These are phyloP conservation scores for Perdix hodgsoniae DNA, from an alignment of 2,797 vertebrate genomes.

Conservation along the genomic window DNA sequence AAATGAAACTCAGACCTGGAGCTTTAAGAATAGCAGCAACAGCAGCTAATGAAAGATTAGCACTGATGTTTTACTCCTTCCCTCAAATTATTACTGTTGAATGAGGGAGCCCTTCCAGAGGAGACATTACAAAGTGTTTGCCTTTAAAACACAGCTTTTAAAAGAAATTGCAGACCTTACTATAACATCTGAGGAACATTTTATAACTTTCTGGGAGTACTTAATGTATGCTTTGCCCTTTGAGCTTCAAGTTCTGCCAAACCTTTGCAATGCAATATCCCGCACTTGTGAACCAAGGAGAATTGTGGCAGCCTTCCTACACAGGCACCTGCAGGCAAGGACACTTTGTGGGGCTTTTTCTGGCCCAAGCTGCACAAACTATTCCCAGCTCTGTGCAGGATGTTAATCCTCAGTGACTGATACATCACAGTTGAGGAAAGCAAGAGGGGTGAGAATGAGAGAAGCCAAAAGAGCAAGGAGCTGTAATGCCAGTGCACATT, in stretches of 20 bases:
- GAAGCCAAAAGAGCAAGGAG: neutral
- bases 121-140: neutral
- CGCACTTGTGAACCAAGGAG: neutral
- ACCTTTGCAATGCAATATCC: neutral
- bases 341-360: neutral
- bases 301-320: neutral
- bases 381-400: neutral
- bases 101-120: neutral
- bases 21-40: neutral
- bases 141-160: slow-evolving; percentile 22
- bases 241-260: neutral
- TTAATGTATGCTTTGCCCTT: slow-evolving; percentile 22
- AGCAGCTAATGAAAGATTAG: slow-evolving; percentile 25
- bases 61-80: slow-evolving; percentile 10
- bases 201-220: neutral
- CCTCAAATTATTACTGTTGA: neutral
- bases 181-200: neutral
- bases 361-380: neutral
- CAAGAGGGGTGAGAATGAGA: neutral
- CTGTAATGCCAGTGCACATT: neutral
- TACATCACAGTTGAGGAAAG: neutral
- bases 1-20: neutral
- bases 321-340: neutral
- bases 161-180: neutral
- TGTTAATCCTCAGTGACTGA: neutral